Evolutionary conservation across 2,888 invertebrate species (phyloP).

Genomic region (Ennomos erosarius): DNA sequence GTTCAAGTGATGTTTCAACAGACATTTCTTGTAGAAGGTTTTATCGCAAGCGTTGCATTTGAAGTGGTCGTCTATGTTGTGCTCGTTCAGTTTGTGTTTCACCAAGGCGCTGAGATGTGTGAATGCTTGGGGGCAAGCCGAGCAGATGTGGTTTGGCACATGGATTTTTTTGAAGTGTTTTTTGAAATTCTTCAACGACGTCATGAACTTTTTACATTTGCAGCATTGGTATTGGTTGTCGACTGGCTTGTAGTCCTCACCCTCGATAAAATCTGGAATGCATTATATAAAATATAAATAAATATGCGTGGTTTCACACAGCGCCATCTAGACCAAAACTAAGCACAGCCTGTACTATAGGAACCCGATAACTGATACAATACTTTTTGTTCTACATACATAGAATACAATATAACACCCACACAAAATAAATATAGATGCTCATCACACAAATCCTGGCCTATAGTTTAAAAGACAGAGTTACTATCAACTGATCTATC

Average conservation of each 20-base stretch:
- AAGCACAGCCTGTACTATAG: too few species aligned
- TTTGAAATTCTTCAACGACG: neutral
- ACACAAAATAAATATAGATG: too few species aligned
- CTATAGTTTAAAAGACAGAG: too few species aligned
- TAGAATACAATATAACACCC: too few species aligned
- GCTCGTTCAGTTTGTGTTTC: slow-evolving; percentile 61
- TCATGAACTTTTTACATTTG: neutral
- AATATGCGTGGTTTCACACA: too few species aligned
- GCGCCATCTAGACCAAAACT: too few species aligned
- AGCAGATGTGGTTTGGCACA: slow-evolving; percentile 3
- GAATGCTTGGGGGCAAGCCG: neutral
- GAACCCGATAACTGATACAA: too few species aligned
- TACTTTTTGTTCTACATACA: too few species aligned
- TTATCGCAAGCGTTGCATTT: slow-evolving; percentile 72
- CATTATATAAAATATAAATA: too few species aligned
- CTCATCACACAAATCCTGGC: too few species aligned
- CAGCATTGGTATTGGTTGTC: slow-evolving; percentile 2
- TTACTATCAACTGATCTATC: too few species aligned
- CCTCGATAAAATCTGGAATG: too few species aligned
- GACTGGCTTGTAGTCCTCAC: slow-evolving; percentile 2
- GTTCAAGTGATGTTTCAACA: slow-evolving; percentile 63
- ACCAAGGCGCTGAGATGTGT: neutral
- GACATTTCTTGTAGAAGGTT: slow-evolving; percentile 59
- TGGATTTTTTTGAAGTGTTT: neutral
- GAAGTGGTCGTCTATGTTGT: slow-evolving; percentile 65